phyloP scores from a whole-genome alignment of 2,113 vertebrate species.

The Zootoca vivipara region DNA sequence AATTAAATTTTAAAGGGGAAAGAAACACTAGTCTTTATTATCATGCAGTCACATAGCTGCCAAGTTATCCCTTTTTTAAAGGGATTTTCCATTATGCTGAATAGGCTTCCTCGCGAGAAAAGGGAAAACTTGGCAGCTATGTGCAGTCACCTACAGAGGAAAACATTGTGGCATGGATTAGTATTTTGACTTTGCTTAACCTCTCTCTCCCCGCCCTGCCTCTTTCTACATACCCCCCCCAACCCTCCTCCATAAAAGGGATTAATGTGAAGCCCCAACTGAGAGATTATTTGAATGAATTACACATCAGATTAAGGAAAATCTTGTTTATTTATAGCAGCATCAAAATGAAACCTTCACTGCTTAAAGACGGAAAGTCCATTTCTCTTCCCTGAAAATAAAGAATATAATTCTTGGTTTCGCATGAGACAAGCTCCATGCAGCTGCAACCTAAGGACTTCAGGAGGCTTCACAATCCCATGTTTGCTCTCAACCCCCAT shows the following conservation, averaged over 20 bases:
- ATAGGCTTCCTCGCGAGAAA: no score
- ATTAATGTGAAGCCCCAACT: slow-evolving; percentile 57
- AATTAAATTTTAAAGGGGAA: slow-evolving; percentile 12
- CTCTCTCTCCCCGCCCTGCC: background rate
- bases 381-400: background rate
- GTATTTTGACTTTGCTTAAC: slow-evolving; percentile 27
- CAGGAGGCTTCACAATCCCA: background rate
- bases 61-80: no score
- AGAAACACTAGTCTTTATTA: slow-evolving; percentile 9
- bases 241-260: slow-evolving; percentile 46
- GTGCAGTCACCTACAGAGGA: slow-evolving; percentile 21
- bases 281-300: slow-evolving; percentile 62
- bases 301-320: slow-evolving; percentile 56
- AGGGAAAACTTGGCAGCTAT: no score
- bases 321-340: slow-evolving; percentile 42
- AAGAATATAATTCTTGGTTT: background rate
- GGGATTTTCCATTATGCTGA: no score
- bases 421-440: no score
- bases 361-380: slow-evolving; percentile 5
- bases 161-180: background rate
- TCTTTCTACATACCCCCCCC: background rate
- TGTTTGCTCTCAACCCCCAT: background rate
- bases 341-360: slow-evolving; percentile 60
- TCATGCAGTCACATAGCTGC: slow-evolving; percentile 12
- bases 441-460: no score